Base-by-base conservation (phyloP, 2,113 vertebrate genomes). In the Prochilodus magdalenae region DNA sequence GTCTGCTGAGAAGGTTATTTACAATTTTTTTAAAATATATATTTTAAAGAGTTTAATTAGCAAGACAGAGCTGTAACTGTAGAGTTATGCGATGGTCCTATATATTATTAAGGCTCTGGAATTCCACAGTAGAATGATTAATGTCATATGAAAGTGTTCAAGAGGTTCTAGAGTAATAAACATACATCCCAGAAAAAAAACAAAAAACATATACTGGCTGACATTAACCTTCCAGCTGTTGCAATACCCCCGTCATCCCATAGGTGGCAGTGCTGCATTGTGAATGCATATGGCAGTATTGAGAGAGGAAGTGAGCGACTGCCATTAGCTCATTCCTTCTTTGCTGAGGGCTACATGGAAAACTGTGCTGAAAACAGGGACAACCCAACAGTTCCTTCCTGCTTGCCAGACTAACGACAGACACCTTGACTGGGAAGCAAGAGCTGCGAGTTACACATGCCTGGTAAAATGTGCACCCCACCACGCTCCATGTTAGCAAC, bases 291-390 rank as follows among this genome's bases (percentile, higher is more conserved):
- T 24, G 22, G 66, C 33, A 40, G 20, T n/a, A 22, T 40, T 30
- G 27, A n/a, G 12, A 44, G 20, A 70, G 33, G 33, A 40, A 40
- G 16, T n/a, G 15, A 70, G 22, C 57, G 2, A 24, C 55, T 59
- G 55, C 3, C 33, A 44, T 44, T 44, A 70, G 11, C 66, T 70
- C 66, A n/a, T 70, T 24, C 66, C 66, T 22, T 70, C 40, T n/a
- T 29, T 13, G 4, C 4, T 44, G 66, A 70, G 10, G 33, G 30
- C 4, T 20, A 20, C n/a, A 24, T 24, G 33, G 66, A 70, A 70
- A 67, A 67, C 63, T 44, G 40, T 30, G 65, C 65, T 36, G 65
- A 67, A 33, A 70, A 70, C 66, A 70, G 66, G 33, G 66, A 70
- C 36, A 22, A 13, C 12, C 14, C 18, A 44, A 22, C 65, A 33